Base-by-base conservation (phyloP, 2,113 vertebrate genomes). In the Australoheros scitulus region DNA sequence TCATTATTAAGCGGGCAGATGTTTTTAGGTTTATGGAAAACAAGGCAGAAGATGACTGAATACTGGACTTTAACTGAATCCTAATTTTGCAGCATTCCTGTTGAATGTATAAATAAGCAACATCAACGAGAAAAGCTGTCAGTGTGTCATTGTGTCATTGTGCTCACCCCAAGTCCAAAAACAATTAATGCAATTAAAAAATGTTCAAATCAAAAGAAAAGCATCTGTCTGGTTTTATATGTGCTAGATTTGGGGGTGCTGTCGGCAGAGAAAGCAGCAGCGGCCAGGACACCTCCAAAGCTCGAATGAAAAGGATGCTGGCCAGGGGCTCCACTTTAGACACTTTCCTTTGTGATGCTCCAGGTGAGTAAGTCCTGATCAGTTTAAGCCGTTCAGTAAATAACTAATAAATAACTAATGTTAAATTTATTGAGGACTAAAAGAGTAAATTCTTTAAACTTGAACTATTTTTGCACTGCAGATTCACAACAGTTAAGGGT, bases 271-370 rank as follows among this genome's bases (percentile, higher is more conserved):
- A 95, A 80, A 72, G 75, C 20, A 55, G 87, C 22, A 63, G 50
- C 59, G 38, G 82, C n/a, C 87, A 83, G 10, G 87, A 86, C 6
- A 7, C 77, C 8, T 78, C 91, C 26, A 90, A 80, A 83, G 83
- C 64, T 0, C 95, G 97, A 61, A 88, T 91, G 17, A 95, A 95
- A 81, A 97, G 98, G 89, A 99, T 98, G 97, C 93, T 97, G 87
- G 96, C 97, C 63, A 95, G 96, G 87, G 95, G 95, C 81, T 94
- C 95, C 1, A 91, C 94, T 61, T 95, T 96, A 0, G 96, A 97
- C 10, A 95, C 94, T 5, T 98, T 98, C 94, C 97, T 99, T 72
- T 99, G 98, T 77, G 96, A 98, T 5, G 94, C 97, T 57, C 98
- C 98, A 83, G 97, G 98, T 95, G 57, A 61, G 87, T 77, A 43